Evolutionary conservation across 2,797 vertebrate species (phyloP).

Genomic region (Liasis olivaceus): DNA sequence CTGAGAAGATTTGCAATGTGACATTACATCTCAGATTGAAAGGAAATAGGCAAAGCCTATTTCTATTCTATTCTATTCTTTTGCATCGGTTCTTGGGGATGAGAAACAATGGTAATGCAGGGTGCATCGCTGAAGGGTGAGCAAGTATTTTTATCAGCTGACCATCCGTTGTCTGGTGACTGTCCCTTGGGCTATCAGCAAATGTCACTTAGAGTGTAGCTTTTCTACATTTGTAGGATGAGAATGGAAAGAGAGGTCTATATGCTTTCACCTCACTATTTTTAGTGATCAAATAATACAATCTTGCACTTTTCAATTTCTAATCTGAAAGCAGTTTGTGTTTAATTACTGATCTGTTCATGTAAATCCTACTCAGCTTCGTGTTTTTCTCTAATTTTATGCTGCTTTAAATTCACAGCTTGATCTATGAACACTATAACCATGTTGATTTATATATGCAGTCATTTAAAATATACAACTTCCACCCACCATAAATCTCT

Average conservation of each 20-base stretch:
- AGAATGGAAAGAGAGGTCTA: not conserved
- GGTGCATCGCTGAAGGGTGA: not conserved
- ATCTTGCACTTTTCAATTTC: not conserved
- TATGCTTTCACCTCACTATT: not conserved
- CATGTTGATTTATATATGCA: conserved; percentile 27
- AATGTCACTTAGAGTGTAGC: not conserved
- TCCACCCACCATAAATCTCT: conserved; percentile 16
- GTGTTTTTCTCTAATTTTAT: conserved; percentile 12
- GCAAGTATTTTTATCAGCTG: not conserved
- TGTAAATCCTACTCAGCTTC: conserved; percentile 4
- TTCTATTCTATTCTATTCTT: not conserved
- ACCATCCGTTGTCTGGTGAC: not conserved
- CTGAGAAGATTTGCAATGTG: not conserved
- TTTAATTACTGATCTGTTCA: conserved; percentile 16
- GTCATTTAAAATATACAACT: conserved; percentile 31
- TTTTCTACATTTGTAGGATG: not conserved
- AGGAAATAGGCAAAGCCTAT: not conserved
- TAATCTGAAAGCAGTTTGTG: conserved; percentile 10
- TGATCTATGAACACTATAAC: conserved; percentile 16
- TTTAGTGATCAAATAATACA: not conserved
- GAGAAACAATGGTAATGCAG: not conserved
- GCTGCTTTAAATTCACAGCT: conserved; percentile 29
- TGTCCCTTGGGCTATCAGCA: not conserved
- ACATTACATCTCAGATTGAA: not conserved
- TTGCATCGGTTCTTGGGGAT: not conserved